A percentile compares a stretch with the other conserved stretches of the same genome.
Evolutionary conservation across 92 coral and sea anemone species (phyloP).

Genomic region (Micromussa lordhowensis): DNA sequence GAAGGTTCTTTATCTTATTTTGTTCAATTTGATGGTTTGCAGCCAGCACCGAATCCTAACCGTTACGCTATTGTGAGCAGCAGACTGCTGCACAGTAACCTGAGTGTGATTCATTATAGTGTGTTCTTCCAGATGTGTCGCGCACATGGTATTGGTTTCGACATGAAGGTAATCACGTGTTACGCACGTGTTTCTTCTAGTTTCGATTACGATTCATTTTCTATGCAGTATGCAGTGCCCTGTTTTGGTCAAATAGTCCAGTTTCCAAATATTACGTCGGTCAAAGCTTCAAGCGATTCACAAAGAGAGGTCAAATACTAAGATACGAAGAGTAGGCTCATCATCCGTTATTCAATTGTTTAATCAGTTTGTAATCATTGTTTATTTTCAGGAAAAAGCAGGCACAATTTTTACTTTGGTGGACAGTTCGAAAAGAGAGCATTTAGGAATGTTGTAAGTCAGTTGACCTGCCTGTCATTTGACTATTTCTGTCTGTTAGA

Average conservation of each 20-base stretch:
- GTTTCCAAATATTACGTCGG: neutral
- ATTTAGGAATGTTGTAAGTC: constrained; percentile 98
- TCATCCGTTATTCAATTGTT: neutral
- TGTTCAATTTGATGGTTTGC: constrained; percentile 3
- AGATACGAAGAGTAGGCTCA: too few relatives aligned
- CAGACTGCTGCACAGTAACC: constrained; percentile 88
- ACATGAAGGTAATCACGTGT: constrained; percentile 78
- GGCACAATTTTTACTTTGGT: constrained; percentile 95
- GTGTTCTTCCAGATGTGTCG: constrained; percentile 99
- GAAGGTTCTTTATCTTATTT: neutral
- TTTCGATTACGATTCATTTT: neutral
- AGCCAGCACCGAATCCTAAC: constrained; percentile 92
- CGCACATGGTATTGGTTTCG: constrained; percentile 99
- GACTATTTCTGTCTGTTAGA: neutral
- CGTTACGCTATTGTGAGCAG: constrained; percentile 94
- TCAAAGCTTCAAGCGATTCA: neutral
- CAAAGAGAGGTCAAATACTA: neutral
- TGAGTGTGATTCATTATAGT: constrained; percentile 98
- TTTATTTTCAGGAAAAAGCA: constrained; percentile 83
- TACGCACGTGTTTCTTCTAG: neutral
- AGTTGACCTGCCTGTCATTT: neutral
- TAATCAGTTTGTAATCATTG: neutral
- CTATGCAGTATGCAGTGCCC: neutral
- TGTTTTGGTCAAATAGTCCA: neutral
- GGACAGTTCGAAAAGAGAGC: constrained; percentile 94